Evolutionary conservation across 2,888 invertebrate species (phyloP).

Genomic region (Muschampia plurimacula): DNA sequence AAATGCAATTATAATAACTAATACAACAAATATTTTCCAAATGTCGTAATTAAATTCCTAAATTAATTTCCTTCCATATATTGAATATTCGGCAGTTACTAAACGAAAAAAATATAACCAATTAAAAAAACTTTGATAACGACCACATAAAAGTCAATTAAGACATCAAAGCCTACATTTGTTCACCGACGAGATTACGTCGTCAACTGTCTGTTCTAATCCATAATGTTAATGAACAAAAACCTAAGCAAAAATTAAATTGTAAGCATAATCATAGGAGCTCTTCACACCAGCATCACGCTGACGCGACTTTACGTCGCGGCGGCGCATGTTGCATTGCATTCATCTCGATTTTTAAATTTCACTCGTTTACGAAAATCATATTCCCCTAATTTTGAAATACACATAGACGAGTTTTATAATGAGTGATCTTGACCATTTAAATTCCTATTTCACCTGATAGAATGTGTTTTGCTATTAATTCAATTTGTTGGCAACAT

Average conservation of each 20-base stretch:
- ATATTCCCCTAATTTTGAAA: too few relatives aligned
- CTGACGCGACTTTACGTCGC: background rate
- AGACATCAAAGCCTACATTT: constrained; percentile 14
- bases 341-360: too few relatives aligned
- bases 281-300: background rate
- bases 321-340: background rate
- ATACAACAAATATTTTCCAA: too few relatives aligned
- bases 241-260: constrained; percentile 36
- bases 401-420: too few relatives aligned
- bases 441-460: too few relatives aligned
- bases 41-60: too few relatives aligned
- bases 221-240: constrained; percentile 28
- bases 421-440: too few relatives aligned
- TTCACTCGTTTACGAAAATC: too few relatives aligned
- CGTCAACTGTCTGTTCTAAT: constrained; percentile 14
- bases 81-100: background rate
- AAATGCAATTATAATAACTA: too few relatives aligned
- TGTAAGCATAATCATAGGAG: constrained; percentile 25
- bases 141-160: constrained; percentile 32
- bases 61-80: background rate
- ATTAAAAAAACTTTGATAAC: background rate
- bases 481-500: too few relatives aligned
- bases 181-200: constrained; percentile 20
- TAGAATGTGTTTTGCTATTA: too few relatives aligned
- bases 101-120: background rate